Evolutionary conservation across 2,113 vertebrate species (phyloP), one percentile per base, ranked within the genome.

Genomic region (Hemiscyllium ocellatum): DNA sequence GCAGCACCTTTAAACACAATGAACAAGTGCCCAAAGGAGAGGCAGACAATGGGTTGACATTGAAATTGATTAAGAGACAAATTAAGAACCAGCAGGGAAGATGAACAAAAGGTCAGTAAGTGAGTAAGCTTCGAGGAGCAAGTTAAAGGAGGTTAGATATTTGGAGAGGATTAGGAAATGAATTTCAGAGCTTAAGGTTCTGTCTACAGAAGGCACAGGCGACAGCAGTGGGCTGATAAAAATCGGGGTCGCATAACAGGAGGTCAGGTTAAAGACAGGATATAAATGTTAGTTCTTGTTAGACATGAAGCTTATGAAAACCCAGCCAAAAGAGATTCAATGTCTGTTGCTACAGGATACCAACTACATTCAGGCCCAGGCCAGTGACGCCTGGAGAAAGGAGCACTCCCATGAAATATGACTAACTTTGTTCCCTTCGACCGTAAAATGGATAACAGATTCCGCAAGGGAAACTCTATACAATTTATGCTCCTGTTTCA

Each of bases 401-500:
- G 19, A 72, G 68, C 37, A 52, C 47, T 72, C 68, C 22, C 94
- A 89, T 96, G 89, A 97, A 97, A 97, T 6, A 94, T 83, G 96
- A 15, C 76, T 94, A 95, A 93, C 96, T 96, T 96, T 90, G 94
- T 96, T 96, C 96, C 96, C 68, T 96, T 33, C 95, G 96, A 95
- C 96, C 95, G 96, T 95, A 96, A 96, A 96, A 96, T 96, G 96
- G 78, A 0, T 96, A 96, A 96, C 96, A 96, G 94, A 47, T 0
- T 86, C 87, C 0, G 91, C 0, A 33, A 0, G 96, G 83, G 96
- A 97, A 96, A 96, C 47, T 96, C 96, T 96, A 83, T 0, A 0
- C 96, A 96, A 97, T 97, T 97, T 96, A 96, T 95, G 96, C 95
- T 0, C 5, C 96, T 93, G 96, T 96, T 97, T 96, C 96, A 96